Conservation (phyloP, 2,888 invertebrate genomes). For the Cataglyphis cursor region DNA sequence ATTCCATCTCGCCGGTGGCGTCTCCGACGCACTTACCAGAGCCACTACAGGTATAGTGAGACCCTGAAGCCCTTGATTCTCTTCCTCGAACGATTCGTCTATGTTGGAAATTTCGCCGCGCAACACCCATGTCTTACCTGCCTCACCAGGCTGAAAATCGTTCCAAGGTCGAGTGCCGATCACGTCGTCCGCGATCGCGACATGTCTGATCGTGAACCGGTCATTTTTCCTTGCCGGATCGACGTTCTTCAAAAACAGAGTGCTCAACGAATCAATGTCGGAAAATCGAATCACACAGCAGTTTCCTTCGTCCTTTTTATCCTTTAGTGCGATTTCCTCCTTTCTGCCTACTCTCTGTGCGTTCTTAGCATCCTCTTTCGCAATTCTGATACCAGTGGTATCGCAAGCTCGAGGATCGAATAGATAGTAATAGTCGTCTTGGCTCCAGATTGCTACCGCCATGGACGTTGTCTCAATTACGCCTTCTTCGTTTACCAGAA, state of each 20-base stretch:
- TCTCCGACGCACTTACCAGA: conserved; percentile 83
- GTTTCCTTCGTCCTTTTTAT: conserved; percentile 77
- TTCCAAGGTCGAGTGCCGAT: conserved; percentile 81
- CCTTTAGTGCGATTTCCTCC: conserved; percentile 16
- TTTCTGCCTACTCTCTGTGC: conserved; percentile 49
- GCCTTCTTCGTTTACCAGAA: conserved; percentile 79
- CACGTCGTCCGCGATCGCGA: conserved; percentile 77
- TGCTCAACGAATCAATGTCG: conserved; percentile 70
- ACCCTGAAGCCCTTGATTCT: conserved; percentile 86
- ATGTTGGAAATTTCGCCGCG: conserved; percentile 77
- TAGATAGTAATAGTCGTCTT: conserved; percentile 88
- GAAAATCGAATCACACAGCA: conserved; percentile 81
- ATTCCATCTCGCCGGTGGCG: conserved; percentile 81
- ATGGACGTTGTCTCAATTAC: conserved; percentile 80
- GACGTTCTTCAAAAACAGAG: conserved; percentile 76
- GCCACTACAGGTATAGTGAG: conserved; percentile 86
- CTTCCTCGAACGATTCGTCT: conserved; percentile 81
- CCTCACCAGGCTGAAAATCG: conserved; percentile 77
- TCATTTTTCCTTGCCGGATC: conserved; percentile 78
- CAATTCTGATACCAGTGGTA: conserved; percentile 79
- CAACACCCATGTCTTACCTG: conserved; percentile 81
- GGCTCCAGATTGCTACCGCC: conserved; percentile 88
- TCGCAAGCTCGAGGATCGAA: conserved; percentile 89
- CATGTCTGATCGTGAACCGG: conserved; percentile 78
- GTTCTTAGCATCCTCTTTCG: conserved; percentile 68